phyloP scores from a whole-genome alignment of 2,113 vertebrate genomes.

The Chelonoidis abingdonii region DNA sequence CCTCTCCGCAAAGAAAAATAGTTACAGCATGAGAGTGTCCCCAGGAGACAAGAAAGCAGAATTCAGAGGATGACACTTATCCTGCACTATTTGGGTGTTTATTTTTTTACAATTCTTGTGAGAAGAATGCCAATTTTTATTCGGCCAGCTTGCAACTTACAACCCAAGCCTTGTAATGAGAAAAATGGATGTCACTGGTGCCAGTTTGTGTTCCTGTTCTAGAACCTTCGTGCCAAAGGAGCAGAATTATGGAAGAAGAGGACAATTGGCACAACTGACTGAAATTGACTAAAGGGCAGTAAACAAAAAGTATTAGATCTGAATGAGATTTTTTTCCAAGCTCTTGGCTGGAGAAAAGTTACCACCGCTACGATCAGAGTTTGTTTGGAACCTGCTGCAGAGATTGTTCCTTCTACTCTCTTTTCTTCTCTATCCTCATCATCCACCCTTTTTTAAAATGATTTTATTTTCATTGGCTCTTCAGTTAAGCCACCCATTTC shows the following conservation, averaged over 20 bases:
- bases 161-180: slow-evolving; percentile 52
- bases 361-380: neutral
- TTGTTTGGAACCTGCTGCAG: neutral
- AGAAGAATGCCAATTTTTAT: slow-evolving; percentile 41
- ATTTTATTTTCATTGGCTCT: neutral
- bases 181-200: slow-evolving; percentile 60
- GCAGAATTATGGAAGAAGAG: slow-evolving; percentile 36
- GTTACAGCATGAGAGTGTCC: neutral
- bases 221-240: slow-evolving; percentile 65
- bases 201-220: slow-evolving; percentile 59
- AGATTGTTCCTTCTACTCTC: neutral
- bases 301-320: slow-evolving; percentile 13
- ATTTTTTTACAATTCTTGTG: slow-evolving; percentile 57
- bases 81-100: neutral
- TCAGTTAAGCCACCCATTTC: neutral
- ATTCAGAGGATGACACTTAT: neutral
- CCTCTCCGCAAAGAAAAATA: neutral
- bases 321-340: slow-evolving; percentile 7
- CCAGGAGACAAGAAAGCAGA: slow-evolving; percentile 14
- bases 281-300: slow-evolving; percentile 48
- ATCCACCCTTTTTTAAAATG: neutral
- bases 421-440: neutral
- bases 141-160: neutral
- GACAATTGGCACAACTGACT: slow-evolving; percentile 47
- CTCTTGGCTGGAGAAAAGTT: neutral